Evolutionary conservation across 2,113 vertebrate species (phyloP).

Genomic region (Gallinago paraguaiae): DNA sequence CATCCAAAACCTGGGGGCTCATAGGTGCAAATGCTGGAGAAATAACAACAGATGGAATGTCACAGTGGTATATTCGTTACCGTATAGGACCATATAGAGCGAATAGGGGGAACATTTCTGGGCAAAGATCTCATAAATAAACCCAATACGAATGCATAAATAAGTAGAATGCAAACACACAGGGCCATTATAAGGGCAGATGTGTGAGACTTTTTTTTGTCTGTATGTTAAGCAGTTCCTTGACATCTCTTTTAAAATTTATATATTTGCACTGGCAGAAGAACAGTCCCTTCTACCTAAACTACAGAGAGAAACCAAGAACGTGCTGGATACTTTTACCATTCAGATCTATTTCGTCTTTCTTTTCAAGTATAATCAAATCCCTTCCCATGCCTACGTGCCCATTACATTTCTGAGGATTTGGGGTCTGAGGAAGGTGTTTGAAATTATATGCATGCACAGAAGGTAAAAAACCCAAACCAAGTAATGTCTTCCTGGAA

Average conservation of each 20-base stretch:
- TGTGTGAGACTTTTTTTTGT: slow-evolving; percentile 45
- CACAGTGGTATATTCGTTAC: slow-evolving; percentile 37
- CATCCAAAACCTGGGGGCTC: not conserved
- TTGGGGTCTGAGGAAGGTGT: not conserved
- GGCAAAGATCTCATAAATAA: slow-evolving; percentile 62
- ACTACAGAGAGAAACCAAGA: slow-evolving; percentile 29
- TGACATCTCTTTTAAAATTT: slow-evolving; percentile 58
- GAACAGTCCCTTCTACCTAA: slow-evolving; percentile 53
- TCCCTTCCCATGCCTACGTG: slow-evolving; percentile 24
- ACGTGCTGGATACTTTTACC: not conserved
- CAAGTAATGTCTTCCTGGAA: not conserved
- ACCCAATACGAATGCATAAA: slow-evolving; percentile 58
- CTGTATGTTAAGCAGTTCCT: slow-evolving; percentile 40
- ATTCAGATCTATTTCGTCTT: slow-evolving; percentile 17
- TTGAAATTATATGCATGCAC: not conserved
- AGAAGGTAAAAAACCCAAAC: not conserved
- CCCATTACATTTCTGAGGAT: not conserved
- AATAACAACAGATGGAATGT: slow-evolving; percentile 58
- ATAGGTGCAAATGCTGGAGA: slow-evolving; percentile 23
- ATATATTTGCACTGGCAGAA: slow-evolving; percentile 55
- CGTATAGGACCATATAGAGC: slow-evolving; percentile 27
- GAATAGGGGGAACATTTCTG: slow-evolving; percentile 21
- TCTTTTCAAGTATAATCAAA: slow-evolving; percentile 49
- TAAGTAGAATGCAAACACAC: slow-evolving; percentile 58
- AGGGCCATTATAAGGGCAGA: slow-evolving; percentile 46